A percentile compares a stretch with the other conserved stretches of the same genome.
Evolutionary conservation across 2,113 vertebrate genomes (phyloP).

Genomic region (Toxostoma redivivum): DNA sequence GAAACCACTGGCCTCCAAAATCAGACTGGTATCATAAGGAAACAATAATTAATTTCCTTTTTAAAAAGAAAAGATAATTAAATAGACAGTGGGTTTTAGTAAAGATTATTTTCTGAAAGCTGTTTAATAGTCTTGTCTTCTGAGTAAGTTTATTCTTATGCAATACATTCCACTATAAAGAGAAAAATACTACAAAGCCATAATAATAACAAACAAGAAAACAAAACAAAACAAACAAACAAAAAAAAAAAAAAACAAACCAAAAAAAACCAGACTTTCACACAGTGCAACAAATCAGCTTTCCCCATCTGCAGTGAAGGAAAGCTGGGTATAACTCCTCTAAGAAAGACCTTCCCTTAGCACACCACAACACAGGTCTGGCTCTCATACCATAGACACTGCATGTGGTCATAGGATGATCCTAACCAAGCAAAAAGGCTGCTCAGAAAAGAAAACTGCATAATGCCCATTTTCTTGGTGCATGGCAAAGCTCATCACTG

Average conservation of each 20-base stretch:
- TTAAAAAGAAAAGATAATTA: accelerated
- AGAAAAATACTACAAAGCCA: neutral
- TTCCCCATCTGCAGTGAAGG: neutral
- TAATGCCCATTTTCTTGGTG: neutral
- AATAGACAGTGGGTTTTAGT: neutral
- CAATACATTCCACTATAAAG: neutral
- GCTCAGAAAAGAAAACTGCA: neutral
- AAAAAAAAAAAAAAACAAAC: neutral
- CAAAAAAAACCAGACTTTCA: neutral
- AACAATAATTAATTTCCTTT: neutral
- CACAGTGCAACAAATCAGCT: neutral
- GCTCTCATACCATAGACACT: neutral
- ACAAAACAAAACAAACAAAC: neutral
- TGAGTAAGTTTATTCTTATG: neutral
- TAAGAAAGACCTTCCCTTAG: neutral
- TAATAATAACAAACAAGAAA: neutral
- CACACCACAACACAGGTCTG: neutral
- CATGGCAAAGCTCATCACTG: neutral
- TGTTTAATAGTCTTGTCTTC: neutral
- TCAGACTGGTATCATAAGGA: neutral
- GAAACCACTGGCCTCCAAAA: neutral
- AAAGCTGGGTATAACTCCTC: neutral
- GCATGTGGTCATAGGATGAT: accelerated
- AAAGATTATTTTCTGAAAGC: neutral
- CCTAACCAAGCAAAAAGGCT: neutral